Evolutionary conservation across 2,888 invertebrate genomes (phyloP), one percentile per base, ranked within the genome.

Genomic region (Muscina levida): DNA sequence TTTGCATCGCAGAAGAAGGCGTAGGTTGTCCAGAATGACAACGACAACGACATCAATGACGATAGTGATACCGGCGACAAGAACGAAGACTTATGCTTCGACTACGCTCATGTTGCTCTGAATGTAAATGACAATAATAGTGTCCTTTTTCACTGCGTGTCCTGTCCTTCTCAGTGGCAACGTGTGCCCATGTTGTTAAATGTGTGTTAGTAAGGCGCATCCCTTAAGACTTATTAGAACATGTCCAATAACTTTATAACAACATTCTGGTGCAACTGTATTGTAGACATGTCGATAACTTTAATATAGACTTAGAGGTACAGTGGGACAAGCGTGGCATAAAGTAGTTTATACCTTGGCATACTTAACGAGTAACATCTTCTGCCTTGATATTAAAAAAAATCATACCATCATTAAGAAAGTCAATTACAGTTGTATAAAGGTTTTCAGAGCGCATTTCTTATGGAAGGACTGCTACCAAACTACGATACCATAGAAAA

Each of bases 121-220:
- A 51, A 65, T 56, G 37, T 68, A 53, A 51, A 62, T 62, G 67
- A 70, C 62, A 72, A 46, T 15, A 62, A 70, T 31, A 68, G 68
- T 82, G 56, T 57, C 51, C 72, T 31, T 56, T 75, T 72, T 56
- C 67, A 51, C 11, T 22, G 37, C 10, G 67, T 51, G 31, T 31
- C 31, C 44, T 44, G 46, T 67, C 26, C 44, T 19, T n/a, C 19
- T 26, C 62, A 17, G 19, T 2, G 8, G 39, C 59, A 19, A 37
- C 67, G 67, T 67, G 48, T 67, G 48, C 48, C 3, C 59, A 13
- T 72, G 11, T 17, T 59, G 19, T 65, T 46, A 57, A 70, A 68
- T 68, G 39, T 77, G 48, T 72, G 77, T 81, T 73, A 81, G 74
- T 81, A 72, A 62, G 77, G 67, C 77, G 48, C 71, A 77, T 81